A percentile compares a stretch with the other conserved stretches of the same genome.
These are phyloP conservation scores for Diaperis boleti DNA, from an alignment of 2,888 invertebrate species.

Conservation along the genomic window DNA sequence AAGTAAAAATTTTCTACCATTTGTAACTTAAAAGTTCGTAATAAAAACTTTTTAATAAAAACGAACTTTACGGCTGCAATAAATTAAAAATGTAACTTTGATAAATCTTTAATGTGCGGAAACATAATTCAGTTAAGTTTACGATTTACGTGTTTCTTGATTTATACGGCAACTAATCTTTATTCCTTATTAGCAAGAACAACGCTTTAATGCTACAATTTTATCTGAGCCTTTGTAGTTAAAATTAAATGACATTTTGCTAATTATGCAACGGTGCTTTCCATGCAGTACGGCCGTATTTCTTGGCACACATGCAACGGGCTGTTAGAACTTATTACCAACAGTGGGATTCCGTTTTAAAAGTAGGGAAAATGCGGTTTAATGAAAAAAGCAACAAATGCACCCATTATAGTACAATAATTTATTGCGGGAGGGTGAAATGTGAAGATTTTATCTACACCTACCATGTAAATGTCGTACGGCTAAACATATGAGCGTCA, in stretches of 20 bases:
- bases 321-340: constrained; percentile 14
- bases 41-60: constrained; percentile 7
- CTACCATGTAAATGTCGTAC: too few species aligned
- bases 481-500: too few species aligned
- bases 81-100: constrained; percentile 13
- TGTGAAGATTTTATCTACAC: too few species aligned
- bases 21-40: not conserved
- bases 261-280: constrained; percentile 23
- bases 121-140: constrained; percentile 8
- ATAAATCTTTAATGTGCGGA: constrained; percentile 2
- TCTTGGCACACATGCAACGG: constrained; percentile 27
- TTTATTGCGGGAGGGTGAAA: constrained; percentile 17
- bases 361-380: not conserved
- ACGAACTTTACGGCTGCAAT: not conserved
- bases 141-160: constrained; percentile 2
- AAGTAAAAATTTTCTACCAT: constrained; percentile 5
- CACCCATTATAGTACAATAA: constrained; percentile 20
- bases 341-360: constrained; percentile 4
- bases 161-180: constrained; percentile 3
- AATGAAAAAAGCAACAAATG: constrained; percentile 2
- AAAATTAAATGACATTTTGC: constrained; percentile 23
- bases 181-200: constrained; percentile 7
- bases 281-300: constrained; percentile 12
- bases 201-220: not conserved
- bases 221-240: constrained; percentile 19